These are phyloP conservation scores for Heliangelus exortis DNA, from an alignment of 2,797 vertebrate genomes.

Conservation along the genomic window DNA sequence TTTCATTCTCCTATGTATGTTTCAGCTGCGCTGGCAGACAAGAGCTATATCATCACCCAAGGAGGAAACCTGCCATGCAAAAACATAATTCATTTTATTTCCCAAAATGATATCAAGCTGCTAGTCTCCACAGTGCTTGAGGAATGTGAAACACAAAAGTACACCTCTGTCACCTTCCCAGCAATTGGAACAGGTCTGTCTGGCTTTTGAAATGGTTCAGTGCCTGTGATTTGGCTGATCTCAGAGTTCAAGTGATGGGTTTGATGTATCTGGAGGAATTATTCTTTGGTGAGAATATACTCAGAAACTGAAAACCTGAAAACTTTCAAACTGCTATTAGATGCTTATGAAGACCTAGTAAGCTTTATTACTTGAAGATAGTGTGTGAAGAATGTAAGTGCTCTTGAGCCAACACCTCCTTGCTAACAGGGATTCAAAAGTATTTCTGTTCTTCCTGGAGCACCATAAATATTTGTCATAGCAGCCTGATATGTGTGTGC, in stretches of 20 bases:
- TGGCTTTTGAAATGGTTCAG: neutral
- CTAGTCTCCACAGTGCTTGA: slow-evolving; percentile 77
- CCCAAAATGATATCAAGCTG: slow-evolving; percentile 69
- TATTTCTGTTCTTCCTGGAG: neutral
- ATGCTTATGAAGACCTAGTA: neutral
- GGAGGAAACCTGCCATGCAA: slow-evolving; percentile 81
- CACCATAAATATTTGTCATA: neutral
- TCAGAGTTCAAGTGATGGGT: neutral
- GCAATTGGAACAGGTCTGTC: slow-evolving; percentile 91
- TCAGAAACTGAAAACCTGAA: neutral
- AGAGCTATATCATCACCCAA: slow-evolving; percentile 78
- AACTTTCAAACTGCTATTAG: neutral
- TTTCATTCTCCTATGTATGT: neutral
- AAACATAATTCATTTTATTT: slow-evolving; percentile 84
- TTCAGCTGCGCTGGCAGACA: slow-evolving; percentile 35
- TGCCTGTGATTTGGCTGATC: neutral
- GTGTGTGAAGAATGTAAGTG: neutral
- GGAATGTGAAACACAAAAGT: slow-evolving; percentile 75
- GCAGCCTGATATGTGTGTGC: neutral
- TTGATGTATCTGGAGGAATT: neutral
- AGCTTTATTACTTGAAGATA: neutral
- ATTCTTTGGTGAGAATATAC: neutral
- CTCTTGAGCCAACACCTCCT: neutral
- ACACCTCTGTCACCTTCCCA: slow-evolving; percentile 84
- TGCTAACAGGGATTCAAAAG: neutral